These are phyloP conservation scores for Oncopodura yosiiana DNA, from an alignment of 1,140 invertebrate species.

Conservation along the genomic window DNA sequence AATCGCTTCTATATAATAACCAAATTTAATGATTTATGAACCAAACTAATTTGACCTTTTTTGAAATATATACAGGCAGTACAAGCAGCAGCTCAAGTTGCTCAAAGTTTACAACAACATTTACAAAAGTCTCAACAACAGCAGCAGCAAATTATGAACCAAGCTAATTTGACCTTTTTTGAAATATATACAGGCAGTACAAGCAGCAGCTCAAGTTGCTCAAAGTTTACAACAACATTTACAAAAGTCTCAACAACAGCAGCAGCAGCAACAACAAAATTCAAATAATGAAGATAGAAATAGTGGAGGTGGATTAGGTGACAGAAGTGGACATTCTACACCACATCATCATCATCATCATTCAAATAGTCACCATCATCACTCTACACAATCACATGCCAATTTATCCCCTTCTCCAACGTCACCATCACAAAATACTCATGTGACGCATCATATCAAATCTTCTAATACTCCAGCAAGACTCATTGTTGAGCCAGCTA, in stretches of 20 bases:
- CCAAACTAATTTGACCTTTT: slow-evolving; percentile 4
- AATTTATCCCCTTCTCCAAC: slow-evolving; percentile 19
- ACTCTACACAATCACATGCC: slow-evolving; percentile 22
- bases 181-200: slow-evolving; percentile 12
- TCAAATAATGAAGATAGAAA: too few species aligned
- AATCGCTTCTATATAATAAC: too few species aligned
- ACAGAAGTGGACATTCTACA: too few species aligned
- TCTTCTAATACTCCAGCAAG: slow-evolving; percentile 42
- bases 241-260: slow-evolving; percentile 15
- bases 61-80: slow-evolving; percentile 48
- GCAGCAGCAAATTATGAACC: slow-evolving; percentile 25
- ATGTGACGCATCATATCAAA: slow-evolving; percentile 41
- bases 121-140: slow-evolving; percentile 60
- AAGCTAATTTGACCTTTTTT: slow-evolving; percentile 20
- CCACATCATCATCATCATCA: slow-evolving; percentile 36
- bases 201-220: slow-evolving; percentile 58
- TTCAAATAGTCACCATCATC: slow-evolving; percentile 30
- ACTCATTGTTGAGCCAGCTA: slow-evolving; percentile 58
- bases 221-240: slow-evolving; percentile 59
- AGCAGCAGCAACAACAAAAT: slow-evolving; percentile 39
- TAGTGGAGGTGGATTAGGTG: too few species aligned
- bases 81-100: slow-evolving; percentile 64
- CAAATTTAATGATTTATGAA: too few species aligned
- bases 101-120: slow-evolving; percentile 67
- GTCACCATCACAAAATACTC: slow-evolving; percentile 25